phyloP scores from a whole-genome alignment of 1,140 invertebrate species.

The Sogatella furcifera region DNA sequence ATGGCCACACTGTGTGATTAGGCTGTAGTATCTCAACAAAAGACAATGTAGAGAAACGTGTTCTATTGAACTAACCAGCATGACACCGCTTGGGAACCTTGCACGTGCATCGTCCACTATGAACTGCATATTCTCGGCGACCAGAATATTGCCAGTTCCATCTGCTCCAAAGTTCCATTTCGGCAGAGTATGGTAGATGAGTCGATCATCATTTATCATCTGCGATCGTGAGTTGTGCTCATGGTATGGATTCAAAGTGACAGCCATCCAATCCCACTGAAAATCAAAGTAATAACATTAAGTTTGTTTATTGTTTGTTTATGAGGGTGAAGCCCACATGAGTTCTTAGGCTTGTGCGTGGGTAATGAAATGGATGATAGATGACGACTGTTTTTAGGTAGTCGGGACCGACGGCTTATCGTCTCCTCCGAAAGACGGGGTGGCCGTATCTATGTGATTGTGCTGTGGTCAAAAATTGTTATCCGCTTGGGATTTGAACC shows the following conservation, averaged over 20 bases:
- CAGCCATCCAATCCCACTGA: constrained; percentile 76
- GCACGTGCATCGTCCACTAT: constrained; percentile 28
- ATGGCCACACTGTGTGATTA: too few relatives aligned
- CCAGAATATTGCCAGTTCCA: constrained; percentile 71
- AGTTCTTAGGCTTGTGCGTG: too few relatives aligned
- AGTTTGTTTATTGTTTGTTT: too few relatives aligned
- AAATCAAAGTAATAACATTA: constrained; percentile 23
- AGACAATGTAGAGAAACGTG: not conserved
- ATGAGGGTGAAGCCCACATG: too few relatives aligned
- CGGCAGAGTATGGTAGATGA: constrained; percentile 62
- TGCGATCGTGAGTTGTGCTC: constrained; percentile 62
- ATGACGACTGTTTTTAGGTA: too few relatives aligned
- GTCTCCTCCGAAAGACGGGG: too few relatives aligned
- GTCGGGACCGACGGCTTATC: too few relatives aligned
- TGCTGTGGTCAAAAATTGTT: too few relatives aligned
- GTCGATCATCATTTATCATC: constrained; percentile 77
- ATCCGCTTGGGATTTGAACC: too few relatives aligned
- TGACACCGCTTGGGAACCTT: not conserved
- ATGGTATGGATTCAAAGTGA: constrained; percentile 83
- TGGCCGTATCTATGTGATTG: too few relatives aligned
- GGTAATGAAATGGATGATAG: too few relatives aligned
- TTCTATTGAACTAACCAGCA: constrained; percentile 11
- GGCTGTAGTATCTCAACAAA: too few relatives aligned
- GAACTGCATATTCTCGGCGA: constrained; percentile 47
- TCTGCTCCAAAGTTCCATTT: constrained; percentile 82